phyloP scores from a whole-genome alignment of 1,140 invertebrate genomes.

The Teleopsis dalmanni region DNA sequence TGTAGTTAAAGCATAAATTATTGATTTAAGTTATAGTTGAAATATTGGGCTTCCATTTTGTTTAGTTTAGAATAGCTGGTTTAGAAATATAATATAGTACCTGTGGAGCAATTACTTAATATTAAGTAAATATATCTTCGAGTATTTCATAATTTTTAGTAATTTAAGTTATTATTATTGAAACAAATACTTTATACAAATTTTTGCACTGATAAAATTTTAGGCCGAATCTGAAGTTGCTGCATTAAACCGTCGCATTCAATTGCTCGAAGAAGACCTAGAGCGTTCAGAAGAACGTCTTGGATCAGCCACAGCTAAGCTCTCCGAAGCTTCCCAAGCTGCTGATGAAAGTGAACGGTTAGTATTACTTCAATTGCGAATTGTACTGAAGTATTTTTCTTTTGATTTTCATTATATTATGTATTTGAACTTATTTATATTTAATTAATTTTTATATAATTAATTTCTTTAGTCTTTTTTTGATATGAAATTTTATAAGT shows the following conservation, averaged over 20 bases:
- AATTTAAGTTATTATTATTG: conserved; percentile 1
- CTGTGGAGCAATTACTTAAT: conserved; percentile 1
- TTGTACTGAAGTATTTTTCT: conserved; percentile 14
- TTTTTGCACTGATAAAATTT: conserved; percentile 23
- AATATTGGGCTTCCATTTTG: conserved; percentile 5
- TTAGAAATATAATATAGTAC: no score
- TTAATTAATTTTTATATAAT: conserved; percentile 4
- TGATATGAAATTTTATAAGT: not conserved
- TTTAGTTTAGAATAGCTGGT: no score
- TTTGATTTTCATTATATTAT: conserved; percentile 11
- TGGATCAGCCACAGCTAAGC: conserved; percentile 90
- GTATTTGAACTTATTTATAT: not conserved
- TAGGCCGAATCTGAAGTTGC: conserved; percentile 98
- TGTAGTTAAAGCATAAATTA: not conserved
- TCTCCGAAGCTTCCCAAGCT: conserved; percentile 97
- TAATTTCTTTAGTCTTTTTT: not conserved
- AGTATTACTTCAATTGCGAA: conserved; percentile 40
- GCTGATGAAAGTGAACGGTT: conserved; percentile 99
- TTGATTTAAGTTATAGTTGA: not conserved
- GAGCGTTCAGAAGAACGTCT: conserved; percentile 97
- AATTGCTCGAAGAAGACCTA: conserved; percentile 96
- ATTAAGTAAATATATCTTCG: conserved; percentile 7
- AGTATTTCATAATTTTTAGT: conserved; percentile 3
- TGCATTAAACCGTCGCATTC: conserved; percentile 95
- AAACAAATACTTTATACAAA: conserved; percentile 6